Percentiles rank a stretch among this genome's conserved stretches.
Evolutionary conservation across 2,888 invertebrate species (phyloP).

Genomic region (Dryobotodes eremita): DNA sequence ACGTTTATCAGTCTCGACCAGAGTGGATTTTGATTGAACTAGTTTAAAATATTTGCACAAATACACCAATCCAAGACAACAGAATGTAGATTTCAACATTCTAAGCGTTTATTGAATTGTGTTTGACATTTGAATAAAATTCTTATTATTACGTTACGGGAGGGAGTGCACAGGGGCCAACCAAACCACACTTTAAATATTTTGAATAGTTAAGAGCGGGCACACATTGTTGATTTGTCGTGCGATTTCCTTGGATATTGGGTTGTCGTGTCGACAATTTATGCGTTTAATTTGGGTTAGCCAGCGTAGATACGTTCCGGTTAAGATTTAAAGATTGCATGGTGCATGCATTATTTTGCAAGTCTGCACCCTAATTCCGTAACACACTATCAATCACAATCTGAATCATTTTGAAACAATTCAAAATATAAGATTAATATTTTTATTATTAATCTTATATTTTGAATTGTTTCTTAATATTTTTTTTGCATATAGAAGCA

Average conservation of each 20-base stretch:
- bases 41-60: not conserved
- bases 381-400: no score
- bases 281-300: conserved; percentile 25
- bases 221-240: conserved; percentile 30
- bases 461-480: no score
- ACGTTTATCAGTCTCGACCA: not conserved
- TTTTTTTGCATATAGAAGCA: no score
- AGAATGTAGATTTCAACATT: conserved; percentile 23
- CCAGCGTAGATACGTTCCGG: not conserved
- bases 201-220: conserved; percentile 44
- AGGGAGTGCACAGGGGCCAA: conserved; percentile 13
- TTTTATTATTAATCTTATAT: no score
- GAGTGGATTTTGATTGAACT: not conserved
- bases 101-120: conserved; percentile 25
- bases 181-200: conserved; percentile 57
- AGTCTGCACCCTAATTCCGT: no score
- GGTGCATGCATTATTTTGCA: not conserved
- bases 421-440: no score
- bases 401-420: no score
- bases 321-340: not conserved
- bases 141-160: conserved; percentile 21
- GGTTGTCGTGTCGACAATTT: not conserved
- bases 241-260: not conserved
- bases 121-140: conserved; percentile 51
- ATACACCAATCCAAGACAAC: not conserved